These are phyloP conservation scores for Pyrrhura leucotis DNA, from an alignment of 2,797 vertebrate genomes.

Conservation along the genomic window DNA sequence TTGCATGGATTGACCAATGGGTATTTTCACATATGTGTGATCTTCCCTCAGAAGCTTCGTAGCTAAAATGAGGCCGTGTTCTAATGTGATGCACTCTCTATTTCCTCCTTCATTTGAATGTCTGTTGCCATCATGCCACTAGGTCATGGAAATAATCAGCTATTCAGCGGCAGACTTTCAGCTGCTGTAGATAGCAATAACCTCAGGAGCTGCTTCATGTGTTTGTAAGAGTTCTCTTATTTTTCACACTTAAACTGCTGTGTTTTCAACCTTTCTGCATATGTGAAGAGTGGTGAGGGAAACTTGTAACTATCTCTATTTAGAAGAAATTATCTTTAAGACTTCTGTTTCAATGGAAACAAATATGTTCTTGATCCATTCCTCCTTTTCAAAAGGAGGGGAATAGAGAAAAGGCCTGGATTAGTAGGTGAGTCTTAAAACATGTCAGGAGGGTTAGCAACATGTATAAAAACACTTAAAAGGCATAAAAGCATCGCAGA, in stretches of 20 bases:
- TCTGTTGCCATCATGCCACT: neutral
- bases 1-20: neutral
- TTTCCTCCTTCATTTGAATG: neutral
- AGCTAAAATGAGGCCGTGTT: neutral
- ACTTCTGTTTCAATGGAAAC: neutral
- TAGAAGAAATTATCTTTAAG: neutral
- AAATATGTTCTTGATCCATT: neutral
- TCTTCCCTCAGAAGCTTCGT: neutral
- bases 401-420: neutral
- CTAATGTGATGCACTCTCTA: fast-evolving
- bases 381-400: neutral
- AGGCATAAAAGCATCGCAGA: neutral
- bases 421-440: neutral
- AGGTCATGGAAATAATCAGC: neutral
- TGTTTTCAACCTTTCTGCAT: neutral
- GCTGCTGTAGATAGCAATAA: neutral
- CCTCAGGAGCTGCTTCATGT: neutral
- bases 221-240: neutral
- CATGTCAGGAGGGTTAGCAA: neutral
- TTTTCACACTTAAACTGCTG: neutral
- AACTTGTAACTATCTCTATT: neutral
- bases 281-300: neutral
- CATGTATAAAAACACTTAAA: neutral
- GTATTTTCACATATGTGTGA: neutral
- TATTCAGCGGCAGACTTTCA: neutral